Evolutionary conservation across 2,113 vertebrate genomes (phyloP).

Genomic region (Stictonetta naevosa): DNA sequence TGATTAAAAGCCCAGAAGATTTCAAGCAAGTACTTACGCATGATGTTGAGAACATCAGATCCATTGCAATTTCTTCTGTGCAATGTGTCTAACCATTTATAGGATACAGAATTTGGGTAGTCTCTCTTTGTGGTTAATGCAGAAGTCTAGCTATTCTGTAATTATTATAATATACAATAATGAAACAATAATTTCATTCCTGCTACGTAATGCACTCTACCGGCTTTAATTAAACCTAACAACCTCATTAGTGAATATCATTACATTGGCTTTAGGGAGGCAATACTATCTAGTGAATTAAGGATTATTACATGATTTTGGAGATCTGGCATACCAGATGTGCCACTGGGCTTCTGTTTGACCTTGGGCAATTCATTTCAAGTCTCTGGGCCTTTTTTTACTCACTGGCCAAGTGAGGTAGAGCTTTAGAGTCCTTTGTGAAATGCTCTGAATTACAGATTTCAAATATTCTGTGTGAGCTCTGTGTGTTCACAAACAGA

Average conservation of each 20-base stretch:
- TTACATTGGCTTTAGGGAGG: slow-evolving; percentile 43
- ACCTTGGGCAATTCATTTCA: neutral
- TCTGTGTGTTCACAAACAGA: neutral
- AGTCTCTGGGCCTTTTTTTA: neutral
- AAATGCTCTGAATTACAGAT: neutral
- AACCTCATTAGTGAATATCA: slow-evolving; percentile 53
- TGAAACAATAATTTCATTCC: slow-evolving; percentile 61
- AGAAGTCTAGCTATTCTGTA: slow-evolving; percentile 17
- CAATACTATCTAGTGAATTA: neutral
- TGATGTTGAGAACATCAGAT: neutral
- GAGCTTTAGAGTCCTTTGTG: neutral
- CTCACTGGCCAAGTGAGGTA: neutral
- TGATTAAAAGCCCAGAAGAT: neutral
- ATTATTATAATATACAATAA: slow-evolving; percentile 51
- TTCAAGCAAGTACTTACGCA: neutral
- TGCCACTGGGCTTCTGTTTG: neutral
- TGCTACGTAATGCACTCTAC: neutral
- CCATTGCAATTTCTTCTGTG: neutral
- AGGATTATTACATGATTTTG: slow-evolving; percentile 21
- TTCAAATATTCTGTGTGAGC: neutral
- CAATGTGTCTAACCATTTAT: neutral
- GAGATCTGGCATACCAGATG: slow-evolving; percentile 8
- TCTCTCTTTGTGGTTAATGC: neutral
- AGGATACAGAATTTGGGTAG: neutral
- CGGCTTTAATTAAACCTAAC: slow-evolving; percentile 60